Base-by-base conservation (phyloP, 35 echinoderm and acorn worm genomes). In the Eucidaris tribuloides region DNA sequence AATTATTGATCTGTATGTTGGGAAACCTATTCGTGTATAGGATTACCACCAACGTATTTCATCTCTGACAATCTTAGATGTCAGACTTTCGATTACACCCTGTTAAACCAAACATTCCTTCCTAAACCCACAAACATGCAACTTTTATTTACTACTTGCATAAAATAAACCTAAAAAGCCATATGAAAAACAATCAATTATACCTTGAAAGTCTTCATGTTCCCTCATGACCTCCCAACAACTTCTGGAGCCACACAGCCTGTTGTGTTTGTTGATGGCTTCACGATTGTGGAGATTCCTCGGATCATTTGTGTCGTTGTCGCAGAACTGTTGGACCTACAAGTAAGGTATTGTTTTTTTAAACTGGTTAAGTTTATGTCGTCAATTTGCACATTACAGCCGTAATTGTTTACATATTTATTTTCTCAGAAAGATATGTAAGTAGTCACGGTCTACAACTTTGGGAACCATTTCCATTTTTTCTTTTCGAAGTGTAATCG, bases 201-300 rank as follows among this genome's bases (percentile, higher is more conserved):
- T 76, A 90, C 88, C 71, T 90, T 62, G 18, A 50, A 91, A 91
- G 57, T 91, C 88, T 17, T 19, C 9, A 18, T 71, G 70, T 48
- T 62, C 71, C 23, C 68, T 52, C 74, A 91, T 78, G 11, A 91
- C 81, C 18, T 83, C 70, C 88, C 88, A 91, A n/a, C 18, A 44
- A 42, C 88, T 91, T 44, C 58, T 71, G 28, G 43, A 18, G 30
- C 40, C 71, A 76, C 88, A 91, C 17, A 91, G 72, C 45, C 81
- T 57, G 19, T 91, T 91, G 17, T 91, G 88, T 68, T 84, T 94
- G 45, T 94, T 94, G 0, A 77, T 79, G 7, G 91, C 91, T 57
- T 94, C 91, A 20, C 66, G 15, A 31, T 94, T 94, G 40, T 94
- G 91, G 19, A 84, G 31, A 5, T 65, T 76, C 0, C 31, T 1